phyloP scores from a whole-genome alignment of 2,888 invertebrate genomes.

The Phragmatobia fuliginosa region DNA sequence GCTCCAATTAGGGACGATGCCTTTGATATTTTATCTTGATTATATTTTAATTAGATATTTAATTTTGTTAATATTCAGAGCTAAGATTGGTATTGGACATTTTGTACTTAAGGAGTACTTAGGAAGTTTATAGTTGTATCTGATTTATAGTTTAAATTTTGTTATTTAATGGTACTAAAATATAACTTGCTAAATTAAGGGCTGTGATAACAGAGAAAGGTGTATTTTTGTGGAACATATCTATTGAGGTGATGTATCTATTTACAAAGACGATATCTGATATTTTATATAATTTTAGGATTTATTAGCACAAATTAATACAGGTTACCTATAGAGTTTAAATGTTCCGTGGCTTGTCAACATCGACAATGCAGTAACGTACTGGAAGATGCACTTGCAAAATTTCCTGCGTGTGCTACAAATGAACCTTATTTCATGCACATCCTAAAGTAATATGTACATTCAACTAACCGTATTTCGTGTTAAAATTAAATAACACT shows the following conservation, averaged over 20 bases:
- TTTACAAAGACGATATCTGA: slow-evolving; percentile 52
- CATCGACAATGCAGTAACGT: slow-evolving; percentile 21
- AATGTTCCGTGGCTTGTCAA: slow-evolving; percentile 43
- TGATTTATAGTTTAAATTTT: slow-evolving; percentile 73
- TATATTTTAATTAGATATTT: slow-evolving; percentile 49
- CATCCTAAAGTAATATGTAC: background rate
- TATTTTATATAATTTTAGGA: slow-evolving; percentile 39
- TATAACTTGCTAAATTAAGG: slow-evolving; percentile 72
- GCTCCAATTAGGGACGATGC: slow-evolving; percentile 52
- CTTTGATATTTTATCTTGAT: slow-evolving; percentile 46
- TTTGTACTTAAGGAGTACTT: slow-evolving; percentile 65
- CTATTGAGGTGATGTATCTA: slow-evolving; percentile 58
- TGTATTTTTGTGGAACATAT: slow-evolving; percentile 73
- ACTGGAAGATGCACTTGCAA: slow-evolving; percentile 39
- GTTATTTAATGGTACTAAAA: slow-evolving; percentile 72
- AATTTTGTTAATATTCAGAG: slow-evolving; percentile 53
- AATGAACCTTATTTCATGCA: slow-evolving; percentile 9
- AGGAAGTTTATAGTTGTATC: slow-evolving; percentile 63
- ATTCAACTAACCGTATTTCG: background rate
- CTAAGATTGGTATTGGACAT: slow-evolving; percentile 27
- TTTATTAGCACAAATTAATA: slow-evolving; percentile 35
- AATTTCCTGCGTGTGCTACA: slow-evolving; percentile 45
- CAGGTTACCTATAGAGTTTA: slow-evolving; percentile 25
- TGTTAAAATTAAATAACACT: background rate
- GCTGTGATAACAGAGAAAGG: slow-evolving; percentile 80